These are phyloP conservation scores for Semotilus atromaculatus DNA, from an alignment of 2,797 vertebrate species.

Conservation along the genomic window DNA sequence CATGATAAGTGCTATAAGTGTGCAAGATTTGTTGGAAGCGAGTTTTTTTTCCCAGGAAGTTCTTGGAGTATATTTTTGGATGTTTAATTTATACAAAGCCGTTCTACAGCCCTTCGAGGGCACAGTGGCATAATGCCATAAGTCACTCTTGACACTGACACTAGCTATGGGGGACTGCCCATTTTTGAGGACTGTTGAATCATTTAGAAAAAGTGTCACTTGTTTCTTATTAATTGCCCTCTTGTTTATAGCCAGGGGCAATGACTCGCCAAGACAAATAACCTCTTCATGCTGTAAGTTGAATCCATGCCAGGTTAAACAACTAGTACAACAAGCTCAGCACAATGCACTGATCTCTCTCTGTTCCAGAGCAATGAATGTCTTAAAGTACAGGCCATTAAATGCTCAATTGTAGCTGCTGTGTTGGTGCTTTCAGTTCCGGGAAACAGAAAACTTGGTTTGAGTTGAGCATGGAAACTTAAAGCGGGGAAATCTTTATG, in stretches of 20 bases:
- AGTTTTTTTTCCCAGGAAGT: constrained; percentile 66
- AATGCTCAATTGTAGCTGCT: constrained; percentile 18
- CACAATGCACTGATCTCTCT: constrained; percentile 57
- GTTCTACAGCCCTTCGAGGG: constrained; percentile 68
- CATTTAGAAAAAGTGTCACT: constrained; percentile 79
- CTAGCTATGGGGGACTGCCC: constrained; percentile 75
- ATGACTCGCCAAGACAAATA: constrained; percentile 77
- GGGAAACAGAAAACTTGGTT: constrained; percentile 5
- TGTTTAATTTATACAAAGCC: constrained; percentile 79
- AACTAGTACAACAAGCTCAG: constrained; percentile 64
- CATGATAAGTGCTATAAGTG: constrained; percentile 33
- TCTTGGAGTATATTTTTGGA: constrained; percentile 71
- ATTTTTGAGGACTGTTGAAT: constrained; percentile 78
- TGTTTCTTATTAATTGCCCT: constrained; percentile 82
- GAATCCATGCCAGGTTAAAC: constrained; percentile 72
- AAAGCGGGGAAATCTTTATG: not conserved
- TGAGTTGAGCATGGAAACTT: constrained; percentile 24
- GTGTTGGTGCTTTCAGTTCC: constrained; percentile 33
- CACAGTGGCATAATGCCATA: constrained; percentile 76
- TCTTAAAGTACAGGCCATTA: constrained; percentile 18
- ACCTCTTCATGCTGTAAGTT: constrained; percentile 73
- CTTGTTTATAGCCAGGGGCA: constrained; percentile 69
- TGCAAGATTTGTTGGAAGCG: constrained; percentile 39
- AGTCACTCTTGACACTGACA: constrained; percentile 79
- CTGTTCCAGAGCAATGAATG: not conserved